These are phyloP conservation scores for Drosophila erecta DNA, from an alignment of 1,140 invertebrate species.

Conservation along the genomic window DNA sequence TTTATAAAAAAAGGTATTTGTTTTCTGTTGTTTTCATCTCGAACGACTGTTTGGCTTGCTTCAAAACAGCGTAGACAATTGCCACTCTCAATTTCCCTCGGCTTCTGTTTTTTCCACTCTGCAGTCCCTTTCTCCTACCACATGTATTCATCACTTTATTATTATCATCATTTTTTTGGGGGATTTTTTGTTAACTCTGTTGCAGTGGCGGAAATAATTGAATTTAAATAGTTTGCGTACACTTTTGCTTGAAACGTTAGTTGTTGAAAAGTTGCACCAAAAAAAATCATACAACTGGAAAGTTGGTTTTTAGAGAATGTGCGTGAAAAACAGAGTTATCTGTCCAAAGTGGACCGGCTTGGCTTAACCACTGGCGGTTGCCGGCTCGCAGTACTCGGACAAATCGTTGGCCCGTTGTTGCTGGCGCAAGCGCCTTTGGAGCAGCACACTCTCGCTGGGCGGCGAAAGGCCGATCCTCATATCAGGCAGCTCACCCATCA, in stretches of 20 bases:
- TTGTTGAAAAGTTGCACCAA: slow-evolving; percentile 9
- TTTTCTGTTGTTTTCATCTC: slow-evolving; percentile 56
- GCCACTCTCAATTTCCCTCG: slow-evolving; percentile 22
- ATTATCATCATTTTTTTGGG: slow-evolving; percentile 10
- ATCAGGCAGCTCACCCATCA: slow-evolving; percentile 55
- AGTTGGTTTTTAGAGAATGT: slow-evolving; percentile 41
- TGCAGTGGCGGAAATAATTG: slow-evolving; percentile 35
- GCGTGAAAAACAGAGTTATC: slow-evolving; percentile 43
- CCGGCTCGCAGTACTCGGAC: slow-evolving; percentile 73
- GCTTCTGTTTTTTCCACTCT: slow-evolving; percentile 12
- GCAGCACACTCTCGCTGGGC: slow-evolving; percentile 92
- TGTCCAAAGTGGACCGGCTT: background rate
- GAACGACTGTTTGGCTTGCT: slow-evolving; percentile 77
- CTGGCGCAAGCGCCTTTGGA: slow-evolving; percentile 88
- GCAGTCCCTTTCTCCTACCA: slow-evolving; percentile 17
- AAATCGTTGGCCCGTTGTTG: slow-evolving; percentile 63
- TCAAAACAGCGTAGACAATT: slow-evolving; percentile 51
- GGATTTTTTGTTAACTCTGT: slow-evolving; percentile 31
- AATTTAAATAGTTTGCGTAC: slow-evolving; percentile 26
- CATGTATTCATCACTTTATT: slow-evolving; percentile 47
- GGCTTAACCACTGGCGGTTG: slow-evolving; percentile 74
- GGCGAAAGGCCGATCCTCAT: slow-evolving; percentile 91
- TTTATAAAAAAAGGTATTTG: slow-evolving; percentile 79
- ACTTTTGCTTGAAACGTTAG: slow-evolving; percentile 1
- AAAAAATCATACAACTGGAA: slow-evolving; percentile 33